Evolutionary conservation across 2,797 vertebrate species (phyloP).

Genomic region (Anniella stebbinsi): DNA sequence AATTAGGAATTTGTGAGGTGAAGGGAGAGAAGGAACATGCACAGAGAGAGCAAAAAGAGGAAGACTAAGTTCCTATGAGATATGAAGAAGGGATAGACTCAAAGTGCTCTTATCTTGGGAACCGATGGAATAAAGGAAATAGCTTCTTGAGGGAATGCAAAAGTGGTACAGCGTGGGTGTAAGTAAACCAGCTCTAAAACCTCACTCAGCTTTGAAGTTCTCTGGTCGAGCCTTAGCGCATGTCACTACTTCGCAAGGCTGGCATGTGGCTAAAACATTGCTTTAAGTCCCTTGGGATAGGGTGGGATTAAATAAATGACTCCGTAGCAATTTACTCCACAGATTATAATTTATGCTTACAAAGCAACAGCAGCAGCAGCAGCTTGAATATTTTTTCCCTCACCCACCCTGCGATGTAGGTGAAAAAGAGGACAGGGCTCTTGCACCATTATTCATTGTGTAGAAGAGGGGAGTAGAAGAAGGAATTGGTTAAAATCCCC

Average conservation of each 20-base stretch:
- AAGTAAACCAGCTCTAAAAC: neutral
- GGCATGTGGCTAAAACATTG: neutral
- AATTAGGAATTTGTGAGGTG: conserved; percentile 52
- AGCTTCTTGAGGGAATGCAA: neutral
- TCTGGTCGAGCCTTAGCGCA: too few relatives aligned
- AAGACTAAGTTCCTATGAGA: accelerated
- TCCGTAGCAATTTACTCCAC: neutral
- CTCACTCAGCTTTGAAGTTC: neutral
- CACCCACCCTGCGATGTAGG: too few relatives aligned
- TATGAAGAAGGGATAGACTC: neutral
- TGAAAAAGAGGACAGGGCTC: neutral
- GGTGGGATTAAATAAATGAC: accelerated
- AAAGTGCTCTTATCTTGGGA: conserved; percentile 33
- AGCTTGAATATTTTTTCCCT: neutral
- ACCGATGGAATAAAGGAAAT: neutral
- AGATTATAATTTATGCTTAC: neutral
- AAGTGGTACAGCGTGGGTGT: neutral
- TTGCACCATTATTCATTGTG: neutral
- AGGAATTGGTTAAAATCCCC: neutral
- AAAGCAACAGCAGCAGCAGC: neutral
- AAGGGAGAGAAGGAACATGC: conserved; percentile 29
- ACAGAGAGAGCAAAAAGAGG: neutral
- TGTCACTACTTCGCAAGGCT: neutral
- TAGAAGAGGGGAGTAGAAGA: neutral
- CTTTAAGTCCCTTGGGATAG: neutral